Conservation (phyloP, 37 sponge, comb jelly and placozoan genomes). For the Lycopodina hypogea region DNA sequence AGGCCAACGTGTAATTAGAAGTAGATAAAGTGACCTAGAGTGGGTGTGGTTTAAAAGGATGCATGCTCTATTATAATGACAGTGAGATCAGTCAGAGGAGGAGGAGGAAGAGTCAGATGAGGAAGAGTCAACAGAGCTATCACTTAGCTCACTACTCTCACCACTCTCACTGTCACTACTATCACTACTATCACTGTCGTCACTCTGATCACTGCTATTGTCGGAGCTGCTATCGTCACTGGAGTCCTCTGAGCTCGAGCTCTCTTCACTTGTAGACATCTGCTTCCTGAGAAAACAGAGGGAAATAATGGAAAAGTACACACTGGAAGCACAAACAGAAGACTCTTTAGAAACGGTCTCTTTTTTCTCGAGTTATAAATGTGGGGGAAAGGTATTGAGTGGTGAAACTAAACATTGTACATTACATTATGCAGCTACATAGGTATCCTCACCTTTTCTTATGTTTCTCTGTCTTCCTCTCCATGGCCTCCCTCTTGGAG, state of each 20-base stretch:
- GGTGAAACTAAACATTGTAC: no score
- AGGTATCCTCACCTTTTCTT: constrained; percentile 10
- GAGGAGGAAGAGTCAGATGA: background rate
- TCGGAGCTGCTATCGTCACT: constrained; percentile 12
- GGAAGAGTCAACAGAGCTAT: background rate
- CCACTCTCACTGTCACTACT: background rate
- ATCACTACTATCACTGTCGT: background rate
- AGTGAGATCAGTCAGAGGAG: no score
- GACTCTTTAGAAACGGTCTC: no score
- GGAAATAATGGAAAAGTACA: background rate
- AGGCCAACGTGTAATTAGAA: no score
- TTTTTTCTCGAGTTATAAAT: no score
- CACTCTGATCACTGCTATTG: background rate
- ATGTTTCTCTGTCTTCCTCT: background rate
- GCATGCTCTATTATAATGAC: no score
- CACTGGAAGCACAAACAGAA: no score
- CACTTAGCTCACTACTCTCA: background rate
- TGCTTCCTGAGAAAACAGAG: background rate
- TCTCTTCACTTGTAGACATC: constrained; percentile 16
- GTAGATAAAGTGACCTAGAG: no score
- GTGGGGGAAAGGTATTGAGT: no score
- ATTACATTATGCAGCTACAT: no score
- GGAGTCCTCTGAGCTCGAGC: constrained; percentile 7
- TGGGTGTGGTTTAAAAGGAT: no score
- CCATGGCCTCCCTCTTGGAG: background rate